A percentile compares a stretch with the other conserved stretches of the same genome.
Evolutionary conservation across 2,888 invertebrate species (phyloP).

Genomic region (Poecilus cupreus): DNA sequence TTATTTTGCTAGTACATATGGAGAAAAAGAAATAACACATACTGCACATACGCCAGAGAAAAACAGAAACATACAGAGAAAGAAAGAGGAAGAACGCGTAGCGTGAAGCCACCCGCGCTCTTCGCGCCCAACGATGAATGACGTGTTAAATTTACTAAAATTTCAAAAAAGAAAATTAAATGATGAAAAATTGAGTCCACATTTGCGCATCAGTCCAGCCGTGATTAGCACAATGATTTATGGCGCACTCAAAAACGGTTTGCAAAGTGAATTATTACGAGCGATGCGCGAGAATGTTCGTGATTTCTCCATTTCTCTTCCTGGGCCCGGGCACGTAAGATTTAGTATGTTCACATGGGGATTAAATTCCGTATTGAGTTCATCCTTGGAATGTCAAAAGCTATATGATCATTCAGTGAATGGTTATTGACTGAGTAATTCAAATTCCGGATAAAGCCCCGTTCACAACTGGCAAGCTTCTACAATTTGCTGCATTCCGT

Average conservation of each 20-base stretch:
- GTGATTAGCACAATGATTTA: constrained; percentile 59
- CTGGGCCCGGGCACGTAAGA: constrained; percentile 26
- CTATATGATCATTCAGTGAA: constrained; percentile 8
- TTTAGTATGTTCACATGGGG: constrained; percentile 50
- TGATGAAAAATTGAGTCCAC: constrained; percentile 59
- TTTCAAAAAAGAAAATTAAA: constrained; percentile 58
- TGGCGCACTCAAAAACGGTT: constrained; percentile 50
- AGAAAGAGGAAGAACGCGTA: neutral
- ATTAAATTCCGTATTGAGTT: constrained; percentile 34
- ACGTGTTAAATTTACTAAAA: constrained; percentile 59
- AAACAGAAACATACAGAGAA: neutral
- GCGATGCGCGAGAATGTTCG: constrained; percentile 40
- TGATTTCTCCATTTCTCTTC: constrained; percentile 56
- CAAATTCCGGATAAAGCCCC: too few relatives aligned
- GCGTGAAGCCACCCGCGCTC: neutral
- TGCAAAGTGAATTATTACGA: constrained; percentile 56
- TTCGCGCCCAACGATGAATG: constrained; percentile 34
- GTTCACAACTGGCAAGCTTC: too few relatives aligned
- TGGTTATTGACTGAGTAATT: constrained; percentile 1
- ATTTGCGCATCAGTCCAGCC: constrained; percentile 56
- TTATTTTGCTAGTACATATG: neutral
- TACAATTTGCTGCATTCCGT: too few relatives aligned
- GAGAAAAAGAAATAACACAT: neutral
- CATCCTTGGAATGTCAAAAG: constrained; percentile 40
- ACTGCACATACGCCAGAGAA: neutral